Percentiles rank a stretch among this genome's conserved stretches.
Conservation (phyloP, 2,888 invertebrate genomes). For the Theristus sp. region DNA sequence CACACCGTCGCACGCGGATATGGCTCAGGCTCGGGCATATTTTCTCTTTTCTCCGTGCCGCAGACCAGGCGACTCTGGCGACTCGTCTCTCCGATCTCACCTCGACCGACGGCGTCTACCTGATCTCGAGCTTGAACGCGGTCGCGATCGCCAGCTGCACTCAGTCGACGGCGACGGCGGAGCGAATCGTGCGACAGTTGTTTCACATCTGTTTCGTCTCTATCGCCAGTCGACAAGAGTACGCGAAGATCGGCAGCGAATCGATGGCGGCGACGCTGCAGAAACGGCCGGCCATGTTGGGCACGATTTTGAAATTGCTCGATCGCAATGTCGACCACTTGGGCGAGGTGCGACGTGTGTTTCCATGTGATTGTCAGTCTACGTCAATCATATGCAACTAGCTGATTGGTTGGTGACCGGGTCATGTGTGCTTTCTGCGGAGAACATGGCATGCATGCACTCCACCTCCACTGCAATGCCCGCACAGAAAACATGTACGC, state of each 20-base stretch:
- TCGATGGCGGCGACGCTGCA: constrained; percentile 13
- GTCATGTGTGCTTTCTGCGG: no score
- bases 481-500: no score
- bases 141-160: no score
- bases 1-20: no score
- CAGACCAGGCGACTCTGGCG: neutral
- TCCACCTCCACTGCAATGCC: neutral
- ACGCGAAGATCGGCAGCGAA: constrained; percentile 24
- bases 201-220: constrained; percentile 23
- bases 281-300: constrained; percentile 13
- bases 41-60: no score
- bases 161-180: no score
- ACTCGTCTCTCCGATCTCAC: neutral
- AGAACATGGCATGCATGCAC: no score
- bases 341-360: constrained; percentile 8
- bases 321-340: constrained; percentile 22
- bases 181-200: no score
- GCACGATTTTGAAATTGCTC: constrained; percentile 14
- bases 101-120: neutral
- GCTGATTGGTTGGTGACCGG: neutral
- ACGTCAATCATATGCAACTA: neutral
- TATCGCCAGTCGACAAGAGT: constrained; percentile 13
- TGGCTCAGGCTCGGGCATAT: no score
- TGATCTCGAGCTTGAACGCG: no score
- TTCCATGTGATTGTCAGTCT: neutral